Conservation (phyloP, 2,888 invertebrate species). For the Tipula helvola region DNA sequence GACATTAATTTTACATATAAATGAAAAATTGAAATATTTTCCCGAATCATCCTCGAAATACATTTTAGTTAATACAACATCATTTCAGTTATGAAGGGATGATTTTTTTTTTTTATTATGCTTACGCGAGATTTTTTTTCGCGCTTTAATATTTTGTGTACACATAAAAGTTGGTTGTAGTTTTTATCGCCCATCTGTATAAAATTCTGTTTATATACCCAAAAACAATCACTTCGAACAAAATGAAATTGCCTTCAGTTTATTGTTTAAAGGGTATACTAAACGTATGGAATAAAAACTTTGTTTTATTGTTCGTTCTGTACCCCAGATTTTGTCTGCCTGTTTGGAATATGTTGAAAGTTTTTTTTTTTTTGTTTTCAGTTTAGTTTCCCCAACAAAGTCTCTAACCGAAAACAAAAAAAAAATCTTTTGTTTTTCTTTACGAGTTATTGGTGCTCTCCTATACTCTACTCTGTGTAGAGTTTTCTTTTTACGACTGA, state of each 20-base stretch:
- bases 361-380: background rate
- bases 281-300: background rate
- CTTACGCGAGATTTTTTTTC: background rate
- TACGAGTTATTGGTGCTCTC: background rate
- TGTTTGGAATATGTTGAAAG: background rate
- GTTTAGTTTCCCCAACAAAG: background rate
- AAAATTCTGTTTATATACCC: background rate
- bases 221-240: background rate
- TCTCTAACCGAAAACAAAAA: background rate
- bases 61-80: background rate
- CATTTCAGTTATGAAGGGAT: too few species aligned
- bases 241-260: background rate
- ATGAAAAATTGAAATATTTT: too few species aligned
- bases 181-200: background rate
- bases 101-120: too few species aligned
- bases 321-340: background rate
- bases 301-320: background rate
- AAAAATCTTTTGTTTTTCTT: background rate
- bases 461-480: background rate
- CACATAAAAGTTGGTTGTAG: background rate
- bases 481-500: background rate
- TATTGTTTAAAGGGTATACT: background rate
- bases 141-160: background rate
- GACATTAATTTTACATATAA: background rate
- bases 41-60: background rate